Evolutionary conservation across 1,140 invertebrate genomes (phyloP), one percentile per base, ranked within the genome.

Genomic region (Musca vetustissima): DNA sequence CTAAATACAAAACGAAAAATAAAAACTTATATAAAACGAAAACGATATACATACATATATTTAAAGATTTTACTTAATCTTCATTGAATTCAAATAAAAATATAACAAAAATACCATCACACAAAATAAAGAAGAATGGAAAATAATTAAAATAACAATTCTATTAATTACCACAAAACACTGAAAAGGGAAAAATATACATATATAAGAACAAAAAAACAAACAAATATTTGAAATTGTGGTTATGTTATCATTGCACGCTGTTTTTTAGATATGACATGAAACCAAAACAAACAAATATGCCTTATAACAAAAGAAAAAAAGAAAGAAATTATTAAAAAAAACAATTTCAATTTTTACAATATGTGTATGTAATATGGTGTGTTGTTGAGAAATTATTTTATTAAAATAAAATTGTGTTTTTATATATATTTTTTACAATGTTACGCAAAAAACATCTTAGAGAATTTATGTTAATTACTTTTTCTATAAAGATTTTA

Each of bases 231-330:
- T 43, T 43, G 11, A 43, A 43, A 43, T 43, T 43, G 36, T 9
- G 36, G 36, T 61, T 61, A 61, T 61, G 57, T 61, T 61, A 61
- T 59, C 57, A 61, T 61, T 61, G 57, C 57, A 61, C 25, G 57
- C 57, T 61, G 28, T 61, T 43, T 43, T 43, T 61, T 61, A 61
- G 28, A 61, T 61, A 61, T 61, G 32, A 61, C 28, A 21, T 61
- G 14, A n/a, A 17, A 61, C 28, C 32, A 25, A 28, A 43, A 59
- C 55, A 59, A 61, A 52, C 49, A 52, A 43, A 43, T 43, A 43
- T 43, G 36, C 36, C 36, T 43, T 43, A 43, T 43, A 61, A 61
- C 57, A 61, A 61, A 61, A 43, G 7, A 32, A 32, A 4, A 57
- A 61, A 61, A 61, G 15, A 59, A 59, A 19, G 28, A 17, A 59